Evolutionary conservation across 2,888 invertebrate genomes (phyloP), one percentile per base, ranked within the genome.

Genomic region (Drosophila cracens): DNA sequence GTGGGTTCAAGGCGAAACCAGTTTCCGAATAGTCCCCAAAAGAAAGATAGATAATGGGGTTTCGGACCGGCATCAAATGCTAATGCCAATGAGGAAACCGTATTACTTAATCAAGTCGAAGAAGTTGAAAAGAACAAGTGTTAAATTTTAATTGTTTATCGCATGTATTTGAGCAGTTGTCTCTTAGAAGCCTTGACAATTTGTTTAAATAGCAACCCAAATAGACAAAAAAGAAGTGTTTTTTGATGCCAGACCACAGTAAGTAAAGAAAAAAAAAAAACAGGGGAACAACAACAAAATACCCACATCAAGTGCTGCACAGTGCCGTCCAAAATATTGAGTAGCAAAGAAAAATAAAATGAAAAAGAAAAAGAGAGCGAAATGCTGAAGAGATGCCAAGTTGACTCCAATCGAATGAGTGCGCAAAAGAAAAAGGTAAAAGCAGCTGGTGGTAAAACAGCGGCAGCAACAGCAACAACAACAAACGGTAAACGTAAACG

Each of bases 391-490:
- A 83, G 86, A 74, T 69, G 54, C 53, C 38, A 33, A 34, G 62
- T 36, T 54, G 53, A 29, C 46, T 51, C 18, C 40, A 57, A 59
- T 82, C 68, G 83, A 81, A 85, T 76, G 76, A 87, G 88, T 61
- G 79, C 65, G 66, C 69, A 58, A 72, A 84, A 84, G 83, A 86
- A 86, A 87, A 81, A 76, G 88, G 84, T 88, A 88, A 88, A 84
- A 83, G 84, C 83, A 88, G 79, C 70, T 56, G 73, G 63, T 49
- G 61, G 43, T 38, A 43, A 64, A 59, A 57, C 62, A 52, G 51
- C 71, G 64, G 46, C 70, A 70, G 67, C 69, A 53, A 60, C 70
- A 75, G 31, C 52, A 76, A 52, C 63, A 79, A 74, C 79, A 72
- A 72, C 65, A 77, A 67, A 72, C 74, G 70, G 82, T 68, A 74